Base-by-base conservation (phyloP, 2,113 vertebrate genomes). In the Bostrychus sinensis region DNA sequence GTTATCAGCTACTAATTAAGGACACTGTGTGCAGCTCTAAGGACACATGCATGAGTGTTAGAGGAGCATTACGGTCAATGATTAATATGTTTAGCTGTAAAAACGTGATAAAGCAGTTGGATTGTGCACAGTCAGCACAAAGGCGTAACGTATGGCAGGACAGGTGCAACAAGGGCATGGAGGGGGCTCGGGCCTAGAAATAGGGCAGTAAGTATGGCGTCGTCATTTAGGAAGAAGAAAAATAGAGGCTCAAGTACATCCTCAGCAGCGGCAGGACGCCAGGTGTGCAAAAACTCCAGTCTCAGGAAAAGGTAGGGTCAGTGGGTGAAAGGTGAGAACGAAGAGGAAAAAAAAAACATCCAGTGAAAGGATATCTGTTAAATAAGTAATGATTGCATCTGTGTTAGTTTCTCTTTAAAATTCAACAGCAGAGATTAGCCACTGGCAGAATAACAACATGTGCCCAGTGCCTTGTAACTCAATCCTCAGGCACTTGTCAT, bases 241-340 rank as follows among this genome's bases (percentile, higher is more conserved):
- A 83, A 65, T 66, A 30, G 56, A 53, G 59, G 48, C 23, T 84
- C 25, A 64, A 66, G 66, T 37, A 38, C 53, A 50, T 80, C 51
- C 58, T 51, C 56, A 26, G 53, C 57, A 42, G 56, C n/a, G n/a
- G n/a, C 22, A 63, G 61, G 74, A n/a, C 32, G 50, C 61, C 86
- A 82, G 81, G 86, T 84, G 81, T 59, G 55, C 54, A 42, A 23
- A 53, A 59, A 41, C 58, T 45, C 22, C 45, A 48, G 13, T 70
- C 50, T 58, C 36, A 62, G 54, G 45, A 32, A 70, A 45, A 50
- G 42, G 25, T 16, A 38, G 56, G 80, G 77, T 70, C 74, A 70
- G 43, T 51, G 46, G 64, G 50, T 66, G 74, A 75, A 58, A 64
- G 60, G 48, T 45, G 48, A 34, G 58, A 63, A 28, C 6, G 5